Evolutionary conservation across 2,797 vertebrate genomes (phyloP).

Genomic region (Myotis findleyi): DNA sequence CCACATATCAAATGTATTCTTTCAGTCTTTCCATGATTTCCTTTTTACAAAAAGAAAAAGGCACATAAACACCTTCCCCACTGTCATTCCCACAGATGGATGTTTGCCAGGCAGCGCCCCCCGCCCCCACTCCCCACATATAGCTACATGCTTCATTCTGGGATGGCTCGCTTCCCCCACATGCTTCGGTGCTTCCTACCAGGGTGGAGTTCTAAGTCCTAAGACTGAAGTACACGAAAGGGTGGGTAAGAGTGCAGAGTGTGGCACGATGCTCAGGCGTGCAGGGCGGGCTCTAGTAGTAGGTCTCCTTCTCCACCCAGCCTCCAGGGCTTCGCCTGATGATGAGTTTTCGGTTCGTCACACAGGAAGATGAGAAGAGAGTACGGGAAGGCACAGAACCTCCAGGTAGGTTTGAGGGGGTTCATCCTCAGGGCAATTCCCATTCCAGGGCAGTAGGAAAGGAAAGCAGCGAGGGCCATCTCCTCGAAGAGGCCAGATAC

Average conservation of each 20-base stretch:
- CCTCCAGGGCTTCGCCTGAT: constrained; percentile 97
- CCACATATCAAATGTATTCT: constrained; percentile 89
- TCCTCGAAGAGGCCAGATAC: constrained; percentile 98
- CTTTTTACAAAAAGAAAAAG: constrained; percentile 90
- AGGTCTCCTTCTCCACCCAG: constrained; percentile 99
- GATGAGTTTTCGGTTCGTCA: constrained; percentile 97
- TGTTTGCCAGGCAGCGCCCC: constrained; percentile 71
- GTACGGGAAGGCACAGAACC: constrained; percentile 99
- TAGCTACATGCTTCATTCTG: constrained; percentile 83
- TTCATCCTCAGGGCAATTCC: constrained; percentile 97
- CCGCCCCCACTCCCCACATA: constrained; percentile 72
- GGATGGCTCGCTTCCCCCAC: constrained; percentile 71
- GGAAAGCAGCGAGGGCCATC: constrained; percentile 95
- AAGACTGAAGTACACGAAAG: constrained; percentile 84
- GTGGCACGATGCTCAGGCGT: constrained; percentile 83
- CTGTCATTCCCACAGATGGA: constrained; percentile 79
- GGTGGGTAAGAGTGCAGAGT: constrained; percentile 79
- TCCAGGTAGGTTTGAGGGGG: constrained; percentile 97
- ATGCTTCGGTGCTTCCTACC: constrained; percentile 82
- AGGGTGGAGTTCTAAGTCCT: constrained; percentile 82
- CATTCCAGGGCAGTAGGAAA: constrained; percentile 98
- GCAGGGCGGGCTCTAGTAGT: constrained; percentile 92
- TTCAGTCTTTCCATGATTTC: constrained; percentile 83
- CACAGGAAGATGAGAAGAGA: constrained; percentile 98
- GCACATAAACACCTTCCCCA: constrained; percentile 86